phyloP scores from a whole-genome alignment of 2,797 vertebrate genomes.

The Cyprinella venusta region DNA sequence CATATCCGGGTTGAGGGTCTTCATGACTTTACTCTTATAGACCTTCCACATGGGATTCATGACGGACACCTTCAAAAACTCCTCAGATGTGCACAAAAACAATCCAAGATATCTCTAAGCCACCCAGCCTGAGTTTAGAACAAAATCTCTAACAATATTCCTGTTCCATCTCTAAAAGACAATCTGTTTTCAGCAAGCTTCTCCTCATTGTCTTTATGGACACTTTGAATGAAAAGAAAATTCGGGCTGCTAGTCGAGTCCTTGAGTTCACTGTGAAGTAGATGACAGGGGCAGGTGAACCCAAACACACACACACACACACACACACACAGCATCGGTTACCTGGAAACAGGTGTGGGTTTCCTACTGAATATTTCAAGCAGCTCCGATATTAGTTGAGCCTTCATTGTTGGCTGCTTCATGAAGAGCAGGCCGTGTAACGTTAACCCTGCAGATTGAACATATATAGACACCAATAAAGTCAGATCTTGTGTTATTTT shows the following conservation, averaged over 20 bases:
- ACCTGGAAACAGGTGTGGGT: slow-evolving; percentile 85
- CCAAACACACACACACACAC: slow-evolving; percentile 41
- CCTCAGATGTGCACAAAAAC: slow-evolving; percentile 48
- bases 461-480: slow-evolving; percentile 15
- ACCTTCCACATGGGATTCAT: slow-evolving; percentile 94
- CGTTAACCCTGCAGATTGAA: slow-evolving; percentile 39
- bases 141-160: slow-evolving; percentile 51
- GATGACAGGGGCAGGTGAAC: slow-evolving; percentile 59
- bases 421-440: slow-evolving; percentile 66
- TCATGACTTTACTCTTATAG: slow-evolving; percentile 94
- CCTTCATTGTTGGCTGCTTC: slow-evolving; percentile 72
- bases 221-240: slow-evolving; percentile 46
- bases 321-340: slow-evolving; percentile 72
- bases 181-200: slow-evolving; percentile 4
- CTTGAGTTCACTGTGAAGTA: slow-evolving; percentile 61
- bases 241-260: slow-evolving; percentile 54
- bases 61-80: slow-evolving; percentile 40
- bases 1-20: slow-evolving; percentile 85
- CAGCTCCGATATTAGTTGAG: slow-evolving; percentile 70
- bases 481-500: slow-evolving; percentile 9
- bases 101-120: slow-evolving; percentile 56
- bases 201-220: slow-evolving; percentile 62
- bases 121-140: slow-evolving; percentile 45
- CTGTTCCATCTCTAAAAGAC: slow-evolving; percentile 62
- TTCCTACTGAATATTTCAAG: slow-evolving; percentile 84